Evolutionary conservation across 1,140 invertebrate genomes (phyloP).

Genomic region (Drosophila leontia): DNA sequence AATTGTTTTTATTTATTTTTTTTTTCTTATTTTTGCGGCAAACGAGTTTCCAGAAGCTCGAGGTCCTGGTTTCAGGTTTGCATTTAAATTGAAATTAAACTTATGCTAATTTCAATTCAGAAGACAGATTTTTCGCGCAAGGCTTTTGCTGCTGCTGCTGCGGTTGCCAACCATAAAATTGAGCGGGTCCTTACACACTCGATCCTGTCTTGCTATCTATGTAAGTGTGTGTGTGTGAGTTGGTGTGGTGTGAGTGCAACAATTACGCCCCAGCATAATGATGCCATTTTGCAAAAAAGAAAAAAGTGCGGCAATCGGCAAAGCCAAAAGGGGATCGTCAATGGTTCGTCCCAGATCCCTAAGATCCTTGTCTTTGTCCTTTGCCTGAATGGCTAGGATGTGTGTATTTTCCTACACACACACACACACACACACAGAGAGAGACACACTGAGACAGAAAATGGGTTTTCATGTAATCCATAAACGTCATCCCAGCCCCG

Average conservation of each 20-base stretch:
- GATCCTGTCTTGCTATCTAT: neutral
- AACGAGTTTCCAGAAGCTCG: conserved; percentile 54
- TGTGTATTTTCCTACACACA: conserved; percentile 8
- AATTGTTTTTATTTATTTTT: conserved; percentile 52
- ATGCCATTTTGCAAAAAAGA: conserved; percentile 65
- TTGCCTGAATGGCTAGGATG: conserved; percentile 1
- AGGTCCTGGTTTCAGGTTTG: conserved; percentile 62
- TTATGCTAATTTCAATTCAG: conserved; percentile 73
- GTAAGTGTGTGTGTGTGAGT: conserved; percentile 9
- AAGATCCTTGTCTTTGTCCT: conserved; percentile 46
- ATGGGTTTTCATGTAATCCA: conserved; percentile 82
- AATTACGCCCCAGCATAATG: conserved; percentile 82
- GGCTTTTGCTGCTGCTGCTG: conserved; percentile 18
- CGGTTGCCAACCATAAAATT: conserved; percentile 80
- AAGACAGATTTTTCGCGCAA: conserved; percentile 37
- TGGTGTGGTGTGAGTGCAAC: conserved; percentile 48
- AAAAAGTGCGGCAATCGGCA: conserved; percentile 40
- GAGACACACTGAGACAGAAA: conserved; percentile 21
- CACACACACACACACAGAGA: conserved; percentile 17
- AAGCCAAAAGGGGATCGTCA: conserved; percentile 39
- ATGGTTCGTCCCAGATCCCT: conserved; percentile 40
- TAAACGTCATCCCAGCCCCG: conserved; percentile 76
- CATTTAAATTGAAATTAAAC: conserved; percentile 78
- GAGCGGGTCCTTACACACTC: conserved; percentile 39
- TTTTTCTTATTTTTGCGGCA: conserved; percentile 35